Percentiles rank a stretch among this genome's conserved stretches.
phyloP scores from a whole-genome alignment of 2,113 vertebrate genomes.

The Lampris megalopsis region DNA sequence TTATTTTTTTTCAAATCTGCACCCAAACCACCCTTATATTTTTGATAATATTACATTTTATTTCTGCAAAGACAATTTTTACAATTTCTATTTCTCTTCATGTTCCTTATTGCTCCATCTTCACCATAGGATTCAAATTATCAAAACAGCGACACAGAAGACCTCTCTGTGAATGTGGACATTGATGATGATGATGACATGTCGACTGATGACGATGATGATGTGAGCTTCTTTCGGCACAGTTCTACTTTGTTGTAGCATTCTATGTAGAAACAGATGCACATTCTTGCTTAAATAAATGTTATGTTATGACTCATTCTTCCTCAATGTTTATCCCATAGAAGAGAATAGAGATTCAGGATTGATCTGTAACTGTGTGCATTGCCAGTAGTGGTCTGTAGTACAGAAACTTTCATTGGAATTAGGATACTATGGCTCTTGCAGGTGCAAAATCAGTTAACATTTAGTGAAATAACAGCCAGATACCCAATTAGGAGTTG shows the following conservation, averaged over 20 bases:
- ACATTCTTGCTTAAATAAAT: too few species aligned
- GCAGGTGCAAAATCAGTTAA: too few species aligned
- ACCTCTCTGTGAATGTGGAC: conserved; percentile 70
- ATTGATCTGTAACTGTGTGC: too few species aligned
- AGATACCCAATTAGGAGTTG: too few species aligned
- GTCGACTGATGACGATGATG: conserved; percentile 75
- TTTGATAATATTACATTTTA: not conserved
- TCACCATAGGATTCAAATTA: conserved; percentile 51
- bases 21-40: not conserved
- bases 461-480: too few species aligned
- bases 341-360: too few species aligned
- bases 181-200: conserved; percentile 74
- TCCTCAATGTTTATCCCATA: too few species aligned
- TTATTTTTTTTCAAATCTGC: not conserved
- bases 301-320: too few species aligned
- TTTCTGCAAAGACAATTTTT: not conserved
- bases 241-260: not conserved
- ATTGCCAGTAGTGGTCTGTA: too few species aligned
- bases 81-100: not conserved
- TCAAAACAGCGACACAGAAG: conserved; percentile 80
- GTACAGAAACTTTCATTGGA: too few species aligned
- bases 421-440: too few species aligned
- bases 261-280: not conserved
- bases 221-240: conserved; percentile 51
- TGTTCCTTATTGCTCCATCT: not conserved